Percentiles rank a stretch among this genome's conserved stretches.
Conservation (phyloP, 2,888 invertebrate species). For the Pseudolycoriella hygida region DNA sequence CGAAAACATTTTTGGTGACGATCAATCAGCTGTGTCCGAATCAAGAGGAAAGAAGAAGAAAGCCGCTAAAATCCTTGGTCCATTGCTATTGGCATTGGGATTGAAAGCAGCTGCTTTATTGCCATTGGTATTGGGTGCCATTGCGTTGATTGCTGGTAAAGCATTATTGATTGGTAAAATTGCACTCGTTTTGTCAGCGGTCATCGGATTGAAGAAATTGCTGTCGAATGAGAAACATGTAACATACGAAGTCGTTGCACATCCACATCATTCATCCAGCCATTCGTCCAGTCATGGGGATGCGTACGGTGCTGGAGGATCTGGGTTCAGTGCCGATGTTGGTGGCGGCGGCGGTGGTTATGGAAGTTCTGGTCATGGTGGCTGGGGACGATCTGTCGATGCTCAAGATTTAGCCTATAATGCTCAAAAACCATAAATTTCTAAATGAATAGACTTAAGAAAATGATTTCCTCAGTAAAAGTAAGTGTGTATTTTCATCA, state of each 20-base stretch:
- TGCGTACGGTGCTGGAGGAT: slow-evolving; percentile 32
- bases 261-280: slow-evolving; percentile 59
- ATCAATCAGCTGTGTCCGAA: slow-evolving; percentile 41
- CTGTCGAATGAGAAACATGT: slow-evolving; percentile 69
- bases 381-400: slow-evolving; percentile 60
- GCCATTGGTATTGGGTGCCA: slow-evolving; percentile 61
- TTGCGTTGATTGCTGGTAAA: slow-evolving; percentile 72
- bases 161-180: slow-evolving; percentile 71
- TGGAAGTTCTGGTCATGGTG: slow-evolving; percentile 44
- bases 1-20: slow-evolving; percentile 41
- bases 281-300: slow-evolving; percentile 54
- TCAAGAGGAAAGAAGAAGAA: slow-evolving; percentile 72
- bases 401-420: slow-evolving; percentile 66
- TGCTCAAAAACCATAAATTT: slow-evolving; percentile 42
- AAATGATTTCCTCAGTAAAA: slow-evolving; percentile 3
- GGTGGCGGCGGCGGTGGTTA: slow-evolving; percentile 36
- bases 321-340: slow-evolving; percentile 36
- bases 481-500: slow-evolving; percentile 2
- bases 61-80: slow-evolving; percentile 59
- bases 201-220: slow-evolving; percentile 70
- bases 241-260: slow-evolving; percentile 73
- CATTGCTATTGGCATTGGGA: slow-evolving; percentile 54
- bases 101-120: slow-evolving; percentile 63
- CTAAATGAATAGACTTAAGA: background rate
- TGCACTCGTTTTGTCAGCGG: slow-evolving; percentile 63